Percentiles rank a stretch among this genome's conserved stretches.
Evolutionary conservation across 2,888 invertebrate species (phyloP).

Genomic region (Hoplodrina ambigua): DNA sequence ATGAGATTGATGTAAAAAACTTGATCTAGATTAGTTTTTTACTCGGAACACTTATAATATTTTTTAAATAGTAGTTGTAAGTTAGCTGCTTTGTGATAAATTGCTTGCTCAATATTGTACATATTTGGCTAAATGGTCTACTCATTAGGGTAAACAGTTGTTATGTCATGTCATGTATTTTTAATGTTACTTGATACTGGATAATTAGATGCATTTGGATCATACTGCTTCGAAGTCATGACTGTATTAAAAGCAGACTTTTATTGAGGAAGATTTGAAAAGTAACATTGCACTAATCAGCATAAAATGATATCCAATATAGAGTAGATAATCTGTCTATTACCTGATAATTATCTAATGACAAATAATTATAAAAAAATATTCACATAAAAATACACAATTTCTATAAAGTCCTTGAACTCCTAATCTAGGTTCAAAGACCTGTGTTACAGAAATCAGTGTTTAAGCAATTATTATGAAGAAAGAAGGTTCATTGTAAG

Average conservation of each 20-base stretch:
- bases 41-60: too few species aligned
- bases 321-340: not conserved
- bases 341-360: not conserved
- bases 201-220: not conserved
- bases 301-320: conserved; percentile 1
- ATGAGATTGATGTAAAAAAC: too few species aligned
- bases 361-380: too few species aligned
- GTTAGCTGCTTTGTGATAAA: too few species aligned
- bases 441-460: not conserved
- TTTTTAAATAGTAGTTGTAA: too few species aligned
- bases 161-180: not conserved
- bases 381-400: too few species aligned
- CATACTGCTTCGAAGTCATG: not conserved
- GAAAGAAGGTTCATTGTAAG: not conserved
- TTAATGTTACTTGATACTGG: not conserved
- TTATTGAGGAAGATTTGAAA: not conserved
- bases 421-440: too few species aligned
- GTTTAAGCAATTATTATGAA: not conserved
- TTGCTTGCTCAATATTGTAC: too few species aligned
- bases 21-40: too few species aligned
- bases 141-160: not conserved
- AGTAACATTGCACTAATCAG: not conserved
- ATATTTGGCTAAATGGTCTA: not conserved
- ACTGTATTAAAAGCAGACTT: not conserved
- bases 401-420: too few species aligned